Base-by-base conservation (phyloP, 1,140 invertebrate genomes). In the Lasioglossum baleicum region DNA sequence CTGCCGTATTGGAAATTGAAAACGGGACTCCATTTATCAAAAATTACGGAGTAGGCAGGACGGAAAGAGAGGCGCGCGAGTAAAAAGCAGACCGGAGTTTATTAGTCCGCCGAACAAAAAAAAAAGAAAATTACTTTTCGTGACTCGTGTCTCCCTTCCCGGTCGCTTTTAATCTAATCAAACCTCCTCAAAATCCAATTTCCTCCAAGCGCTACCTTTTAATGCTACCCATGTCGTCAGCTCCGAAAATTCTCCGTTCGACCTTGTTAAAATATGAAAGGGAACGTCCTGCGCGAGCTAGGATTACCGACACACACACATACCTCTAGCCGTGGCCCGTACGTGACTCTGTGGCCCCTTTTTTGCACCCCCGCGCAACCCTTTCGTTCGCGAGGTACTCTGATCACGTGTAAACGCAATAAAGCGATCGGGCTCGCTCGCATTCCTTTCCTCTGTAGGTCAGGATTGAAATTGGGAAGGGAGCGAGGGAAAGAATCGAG, bases 351-450 rank as follows among this genome's bases (percentile, higher is more conserved):
- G 51, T 8, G 17, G 17, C 7, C 20, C 58, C 20, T 20, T n/a
- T 8, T n/a, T n/a, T 8, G 0, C 17, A 20, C n/a, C 8, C 5
- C 42, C 5, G 5, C 5, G 51, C 44, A 48, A 48, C 44, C 51
- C 51, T 0, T 40, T 77, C 31, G 13, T 63, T 35, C 60, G 26
- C 31, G 60, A 44, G 26, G 70, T 61, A 86, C 26, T 13, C 64
- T 6, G 44, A 68, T 84, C 83, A 85, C 67, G 75, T 72, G 63
- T 70, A 75, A 75, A 70, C 67, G 63, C 72, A 82, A 85, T 85
- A 84, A 82, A 66, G 74, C 66, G 66, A 67, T 64, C 53, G 48
- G 11, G 35, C 15, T 10, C n/a, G 22, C 48, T 40, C 42, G 22
- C 48, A 53, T 75, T 77, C 15, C 13, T 71, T 48, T 35, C 40